These are phyloP conservation scores for Osmerus mordax DNA, from an alignment of 2,113 vertebrate genomes.

Conservation along the genomic window DNA sequence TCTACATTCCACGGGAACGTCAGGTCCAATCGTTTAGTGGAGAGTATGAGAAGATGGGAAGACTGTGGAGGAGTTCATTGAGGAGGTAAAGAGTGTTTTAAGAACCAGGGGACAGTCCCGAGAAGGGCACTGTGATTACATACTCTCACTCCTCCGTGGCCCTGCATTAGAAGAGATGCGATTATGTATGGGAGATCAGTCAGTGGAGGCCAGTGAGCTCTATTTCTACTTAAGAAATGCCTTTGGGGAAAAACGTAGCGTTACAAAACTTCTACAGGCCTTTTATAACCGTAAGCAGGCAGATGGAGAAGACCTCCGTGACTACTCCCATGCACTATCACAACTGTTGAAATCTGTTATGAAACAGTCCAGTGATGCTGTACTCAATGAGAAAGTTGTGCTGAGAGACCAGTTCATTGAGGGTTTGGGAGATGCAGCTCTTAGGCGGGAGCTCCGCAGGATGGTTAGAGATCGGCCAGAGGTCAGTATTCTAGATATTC, in stretches of 20 bases:
- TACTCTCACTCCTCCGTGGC: constrained; percentile 1
- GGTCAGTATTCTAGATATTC: too few relatives aligned
- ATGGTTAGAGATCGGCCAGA: neutral
- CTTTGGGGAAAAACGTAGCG: neutral
- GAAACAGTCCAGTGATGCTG: neutral
- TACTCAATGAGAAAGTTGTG: neutral
- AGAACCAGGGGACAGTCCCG: neutral
- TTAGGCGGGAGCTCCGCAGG: neutral
- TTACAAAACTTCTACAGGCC: neutral
- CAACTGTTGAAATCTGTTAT: neutral
- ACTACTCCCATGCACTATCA: neutral
- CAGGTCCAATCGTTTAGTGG: neutral
- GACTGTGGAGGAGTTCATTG: constrained; percentile 5
- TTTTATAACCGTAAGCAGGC: neutral
- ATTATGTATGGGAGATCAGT: neutral
- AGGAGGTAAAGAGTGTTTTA: constrained; percentile 1
- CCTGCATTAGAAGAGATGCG: constrained; percentile 15
- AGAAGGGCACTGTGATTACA: neutral
- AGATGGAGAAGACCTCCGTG: constrained; percentile 1
- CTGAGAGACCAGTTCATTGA: constrained; percentile 9
- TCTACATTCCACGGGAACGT: neutral
- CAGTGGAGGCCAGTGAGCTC: neutral
- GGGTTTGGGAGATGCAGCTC: neutral
- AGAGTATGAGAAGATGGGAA: neutral
- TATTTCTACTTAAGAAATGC: neutral